Percentiles rank a stretch among this genome's conserved stretches.
phyloP scores from a whole-genome alignment of 2,113 vertebrate genomes.

The Oophaga pumilio region DNA sequence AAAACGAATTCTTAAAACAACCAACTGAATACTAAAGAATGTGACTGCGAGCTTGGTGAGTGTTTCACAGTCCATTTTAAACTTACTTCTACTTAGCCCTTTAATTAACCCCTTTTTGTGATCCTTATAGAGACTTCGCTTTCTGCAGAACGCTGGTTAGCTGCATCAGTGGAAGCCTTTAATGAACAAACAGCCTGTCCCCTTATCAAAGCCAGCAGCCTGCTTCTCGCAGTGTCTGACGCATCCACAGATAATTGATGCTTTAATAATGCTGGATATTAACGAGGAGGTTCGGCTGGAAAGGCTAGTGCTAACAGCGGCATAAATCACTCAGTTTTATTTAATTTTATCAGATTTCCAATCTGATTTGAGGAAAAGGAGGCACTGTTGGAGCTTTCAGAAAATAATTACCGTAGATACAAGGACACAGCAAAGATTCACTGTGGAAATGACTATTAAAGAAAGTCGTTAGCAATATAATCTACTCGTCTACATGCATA shows the following conservation, averaged over 20 bases:
- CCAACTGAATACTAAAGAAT: not conserved
- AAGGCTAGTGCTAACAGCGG: slow-evolving; percentile 35
- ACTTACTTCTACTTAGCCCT: slow-evolving; percentile 11
- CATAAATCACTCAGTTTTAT: slow-evolving; percentile 55
- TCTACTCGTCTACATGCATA: not conserved
- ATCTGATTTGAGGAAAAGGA: slow-evolving; percentile 32
- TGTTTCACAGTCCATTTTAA: slow-evolving; percentile 1
- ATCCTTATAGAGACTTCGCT: slow-evolving; percentile 11
- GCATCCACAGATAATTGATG: slow-evolving; percentile 62
- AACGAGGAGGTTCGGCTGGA: slow-evolving; percentile 48
- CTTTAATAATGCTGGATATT: slow-evolving; percentile 25
- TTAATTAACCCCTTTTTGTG: slow-evolving; percentile 49
- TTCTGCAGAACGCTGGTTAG: not conserved
- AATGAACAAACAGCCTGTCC: slow-evolving; percentile 54
- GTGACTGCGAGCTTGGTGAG: not conserved
- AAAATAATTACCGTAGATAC: slow-evolving; percentile 45
- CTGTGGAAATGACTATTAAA: slow-evolving; percentile 10
- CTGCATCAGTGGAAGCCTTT: slow-evolving; percentile 13
- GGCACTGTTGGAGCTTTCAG: slow-evolving; percentile 9
- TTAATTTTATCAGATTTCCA: slow-evolving; percentile 49
- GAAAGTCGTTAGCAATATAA: slow-evolving; percentile 14
- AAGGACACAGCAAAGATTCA: slow-evolving; percentile 12
- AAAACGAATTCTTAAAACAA: not conserved
- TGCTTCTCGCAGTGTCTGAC: slow-evolving; percentile 48
- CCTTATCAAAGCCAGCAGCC: slow-evolving; percentile 64